These are phyloP conservation scores for Tenrec ecaudatus DNA, from an alignment of 2,113 vertebrate species.

Conservation along the genomic window DNA sequence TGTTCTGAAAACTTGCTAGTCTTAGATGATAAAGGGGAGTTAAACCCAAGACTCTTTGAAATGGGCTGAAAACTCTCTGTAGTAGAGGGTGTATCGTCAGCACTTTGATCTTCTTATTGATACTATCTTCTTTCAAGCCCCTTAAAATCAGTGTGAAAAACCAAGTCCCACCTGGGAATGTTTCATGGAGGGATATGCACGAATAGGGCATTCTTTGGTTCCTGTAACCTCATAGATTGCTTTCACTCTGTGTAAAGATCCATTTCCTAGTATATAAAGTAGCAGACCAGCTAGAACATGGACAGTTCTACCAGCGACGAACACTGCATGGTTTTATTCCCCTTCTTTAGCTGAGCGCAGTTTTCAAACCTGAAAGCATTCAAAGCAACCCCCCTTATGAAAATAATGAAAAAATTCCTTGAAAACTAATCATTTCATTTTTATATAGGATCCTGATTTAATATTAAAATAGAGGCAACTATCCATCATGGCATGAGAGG, in stretches of 20 bases:
- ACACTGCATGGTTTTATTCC: neutral
- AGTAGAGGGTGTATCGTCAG: neutral
- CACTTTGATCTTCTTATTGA: slow-evolving; percentile 13
- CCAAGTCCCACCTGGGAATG: neutral
- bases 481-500: slow-evolving; percentile 3
- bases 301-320: neutral
- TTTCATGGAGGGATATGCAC: neutral
- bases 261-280: neutral
- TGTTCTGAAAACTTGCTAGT: slow-evolving; percentile 2
- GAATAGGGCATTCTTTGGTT: neutral
- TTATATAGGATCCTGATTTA: neutral
- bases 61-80: neutral
- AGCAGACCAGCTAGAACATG: neutral
- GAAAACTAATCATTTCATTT: slow-evolving; percentile 1
- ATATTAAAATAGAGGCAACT: neutral
- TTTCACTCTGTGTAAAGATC: neutral
- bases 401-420: neutral
- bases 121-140: neutral
- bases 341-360: neutral
- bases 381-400: no score
- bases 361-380: neutral
- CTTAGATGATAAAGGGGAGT: slow-evolving; percentile 12
- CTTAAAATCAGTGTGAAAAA: neutral
- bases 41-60: neutral
- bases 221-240: no score